Percentiles rank a stretch among this genome's conserved stretches.
phyloP scores from a whole-genome alignment of 2,888 invertebrate genomes.

The Drosophila mimetica region DNA sequence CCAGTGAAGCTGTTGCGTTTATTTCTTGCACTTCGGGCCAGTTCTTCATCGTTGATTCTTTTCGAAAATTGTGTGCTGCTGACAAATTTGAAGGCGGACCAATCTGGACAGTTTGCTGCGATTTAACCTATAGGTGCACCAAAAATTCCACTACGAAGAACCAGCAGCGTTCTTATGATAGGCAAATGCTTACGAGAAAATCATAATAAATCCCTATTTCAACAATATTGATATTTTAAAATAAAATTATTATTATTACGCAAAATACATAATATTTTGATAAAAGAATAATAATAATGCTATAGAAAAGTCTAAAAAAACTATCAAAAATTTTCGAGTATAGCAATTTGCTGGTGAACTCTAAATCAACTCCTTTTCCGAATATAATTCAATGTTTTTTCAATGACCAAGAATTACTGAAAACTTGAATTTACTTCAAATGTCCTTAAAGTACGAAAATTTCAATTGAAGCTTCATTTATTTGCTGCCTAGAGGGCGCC shows the following conservation, averaged over 20 bases:
- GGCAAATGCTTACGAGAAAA: conserved; percentile 47
- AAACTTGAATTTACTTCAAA: too few relatives aligned
- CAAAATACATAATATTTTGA: too few relatives aligned
- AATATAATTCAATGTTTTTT: too few relatives aligned
- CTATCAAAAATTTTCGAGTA: too few relatives aligned
- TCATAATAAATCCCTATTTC: too few relatives aligned
- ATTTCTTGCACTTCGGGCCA: conserved; percentile 17
- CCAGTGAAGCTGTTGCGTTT: conserved; percentile 9
- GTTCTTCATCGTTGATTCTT: conserved; percentile 22
- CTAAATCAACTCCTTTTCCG: too few relatives aligned
- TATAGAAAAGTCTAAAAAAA: background rate
- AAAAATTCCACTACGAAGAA: background rate
- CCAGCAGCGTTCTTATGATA: conserved; percentile 33
- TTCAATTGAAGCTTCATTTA: conserved; percentile 21
- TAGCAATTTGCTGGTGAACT: too few relatives aligned
- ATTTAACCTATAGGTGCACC: conserved; percentile 20
- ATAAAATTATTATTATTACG: too few relatives aligned
- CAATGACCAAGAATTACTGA: too few relatives aligned
- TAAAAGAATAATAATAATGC: too few relatives aligned
- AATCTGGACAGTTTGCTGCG: conserved; percentile 26
- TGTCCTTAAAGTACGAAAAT: conserved; percentile 63
- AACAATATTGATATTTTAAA: too few relatives aligned
- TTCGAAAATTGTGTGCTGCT: conserved; percentile 34
- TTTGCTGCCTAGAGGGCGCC: conserved; percentile 1
- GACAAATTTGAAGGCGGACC: conserved; percentile 25